Evolutionary conservation across 2,113 vertebrate species (phyloP).

Genomic region (Eira barbara): DNA sequence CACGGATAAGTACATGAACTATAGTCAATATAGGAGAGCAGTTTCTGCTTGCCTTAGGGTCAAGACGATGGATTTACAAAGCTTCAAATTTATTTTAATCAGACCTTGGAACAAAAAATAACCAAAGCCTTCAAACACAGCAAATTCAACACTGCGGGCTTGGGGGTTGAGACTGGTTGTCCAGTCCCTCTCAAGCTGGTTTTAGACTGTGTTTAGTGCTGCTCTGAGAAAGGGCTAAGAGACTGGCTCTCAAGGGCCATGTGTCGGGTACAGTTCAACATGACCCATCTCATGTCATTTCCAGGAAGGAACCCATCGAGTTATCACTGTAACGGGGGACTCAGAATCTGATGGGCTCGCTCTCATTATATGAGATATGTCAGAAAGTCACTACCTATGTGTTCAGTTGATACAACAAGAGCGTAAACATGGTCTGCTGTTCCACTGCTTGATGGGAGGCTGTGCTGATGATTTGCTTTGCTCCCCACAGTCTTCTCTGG

Average conservation of each 20-base stretch:
- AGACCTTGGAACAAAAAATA: neutral
- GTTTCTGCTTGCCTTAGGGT: neutral
- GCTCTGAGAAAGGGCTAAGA: neutral
- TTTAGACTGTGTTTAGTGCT: neutral
- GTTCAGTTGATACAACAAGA: neutral
- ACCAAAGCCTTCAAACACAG: neutral
- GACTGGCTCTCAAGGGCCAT: neutral
- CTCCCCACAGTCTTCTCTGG: neutral
- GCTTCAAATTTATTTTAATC: neutral
- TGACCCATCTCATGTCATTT: constrained; percentile 2
- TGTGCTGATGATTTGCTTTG: neutral
- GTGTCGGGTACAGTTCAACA: neutral
- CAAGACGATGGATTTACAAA: neutral
- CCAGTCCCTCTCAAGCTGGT: neutral
- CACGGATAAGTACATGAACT: neutral
- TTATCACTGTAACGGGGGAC: constrained; percentile 24
- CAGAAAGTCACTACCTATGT: neutral
- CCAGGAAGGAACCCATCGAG: constrained; percentile 28
- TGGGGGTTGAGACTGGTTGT: neutral
- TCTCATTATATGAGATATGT: neutral
- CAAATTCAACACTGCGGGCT: neutral
- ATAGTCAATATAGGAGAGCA: accelerated
- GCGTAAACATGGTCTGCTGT: accelerated
- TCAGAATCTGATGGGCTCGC: neutral
- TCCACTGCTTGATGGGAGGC: accelerated